A percentile compares a stretch with the other conserved stretches of the same genome.
phyloP scores from a whole-genome alignment of 2,113 vertebrate species.

The Microtus richardsoni region DNA sequence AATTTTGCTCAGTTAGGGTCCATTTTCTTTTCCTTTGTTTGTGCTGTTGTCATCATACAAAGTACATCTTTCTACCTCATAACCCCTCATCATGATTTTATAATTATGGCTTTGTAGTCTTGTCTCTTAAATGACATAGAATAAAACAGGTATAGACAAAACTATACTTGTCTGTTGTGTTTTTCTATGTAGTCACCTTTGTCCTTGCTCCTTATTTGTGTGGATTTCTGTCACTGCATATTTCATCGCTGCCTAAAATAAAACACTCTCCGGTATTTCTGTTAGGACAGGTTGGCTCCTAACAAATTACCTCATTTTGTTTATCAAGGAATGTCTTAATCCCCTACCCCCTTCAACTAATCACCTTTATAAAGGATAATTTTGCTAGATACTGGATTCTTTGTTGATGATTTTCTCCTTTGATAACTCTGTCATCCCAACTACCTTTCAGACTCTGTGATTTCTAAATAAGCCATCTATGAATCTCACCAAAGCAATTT shows the following conservation, averaged over 20 bases:
- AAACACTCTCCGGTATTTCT: neutral
- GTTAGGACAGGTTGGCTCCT: neutral
- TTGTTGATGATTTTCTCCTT: neutral
- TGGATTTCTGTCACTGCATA: neutral
- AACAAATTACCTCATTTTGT: conserved; percentile 10
- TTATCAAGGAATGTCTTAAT: conserved; percentile 8
- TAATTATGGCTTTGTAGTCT: conserved; percentile 14
- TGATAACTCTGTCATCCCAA: neutral
- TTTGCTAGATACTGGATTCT: conserved; percentile 5
- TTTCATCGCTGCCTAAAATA: neutral
- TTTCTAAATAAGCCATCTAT: neutral
- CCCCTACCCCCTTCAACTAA: neutral
- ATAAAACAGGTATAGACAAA: neutral
- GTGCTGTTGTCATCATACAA: neutral
- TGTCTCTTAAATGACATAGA: neutral
- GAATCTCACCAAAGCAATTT: neutral
- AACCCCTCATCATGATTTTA: neutral
- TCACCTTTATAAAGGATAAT: neutral
- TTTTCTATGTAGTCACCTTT: neutral
- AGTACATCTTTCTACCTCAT: neutral
- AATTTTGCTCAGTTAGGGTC: neutral
- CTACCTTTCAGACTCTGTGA: neutral
- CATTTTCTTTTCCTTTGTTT: neutral
- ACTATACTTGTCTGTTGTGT: neutral
- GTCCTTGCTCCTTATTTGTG: neutral